phyloP scores from a whole-genome alignment of 2,888 invertebrate species.

The Eristalis pertinax region DNA sequence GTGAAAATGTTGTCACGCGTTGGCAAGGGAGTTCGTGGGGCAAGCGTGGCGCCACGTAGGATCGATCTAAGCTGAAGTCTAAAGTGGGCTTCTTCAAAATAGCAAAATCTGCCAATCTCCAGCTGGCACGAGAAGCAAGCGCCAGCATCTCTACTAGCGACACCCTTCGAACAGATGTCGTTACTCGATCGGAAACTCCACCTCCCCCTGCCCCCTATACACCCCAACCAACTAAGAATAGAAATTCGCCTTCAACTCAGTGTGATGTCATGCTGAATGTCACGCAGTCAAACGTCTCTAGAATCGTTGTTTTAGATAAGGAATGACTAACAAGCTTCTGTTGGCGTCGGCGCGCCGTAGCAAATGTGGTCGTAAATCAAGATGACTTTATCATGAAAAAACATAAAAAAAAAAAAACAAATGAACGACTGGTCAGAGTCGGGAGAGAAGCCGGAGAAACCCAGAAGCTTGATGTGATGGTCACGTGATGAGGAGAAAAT shows the following conservation, averaged over 20 bases:
- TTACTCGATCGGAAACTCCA: not conserved
- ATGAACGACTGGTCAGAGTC: not conserved
- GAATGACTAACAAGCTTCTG: not conserved
- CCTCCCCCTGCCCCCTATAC: too few species aligned
- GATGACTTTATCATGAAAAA: not conserved
- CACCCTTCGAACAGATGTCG: too few species aligned
- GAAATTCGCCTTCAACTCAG: not conserved
- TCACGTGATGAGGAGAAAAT: not conserved
- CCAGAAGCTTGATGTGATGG: not conserved
- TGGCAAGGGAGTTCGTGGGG: too few species aligned
- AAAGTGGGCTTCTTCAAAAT: too few species aligned
- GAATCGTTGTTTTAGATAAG: not conserved
- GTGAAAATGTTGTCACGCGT: too few species aligned
- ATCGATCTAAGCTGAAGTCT: too few species aligned
- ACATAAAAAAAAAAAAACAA: not conserved
- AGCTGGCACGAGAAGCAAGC: too few species aligned
- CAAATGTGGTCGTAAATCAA: not conserved
- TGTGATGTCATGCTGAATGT: not conserved
- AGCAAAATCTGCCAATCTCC: too few species aligned
- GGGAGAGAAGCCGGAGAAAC: not conserved
- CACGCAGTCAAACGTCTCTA: not conserved
- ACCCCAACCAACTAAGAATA: not conserved
- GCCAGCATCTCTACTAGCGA: too few species aligned
- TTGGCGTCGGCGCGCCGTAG: not conserved
- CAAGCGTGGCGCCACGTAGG: too few species aligned